A percentile compares a stretch with the other conserved stretches of the same genome.
Evolutionary conservation across 1,140 invertebrate species (phyloP).

Genomic region (Coelopa frigida): DNA sequence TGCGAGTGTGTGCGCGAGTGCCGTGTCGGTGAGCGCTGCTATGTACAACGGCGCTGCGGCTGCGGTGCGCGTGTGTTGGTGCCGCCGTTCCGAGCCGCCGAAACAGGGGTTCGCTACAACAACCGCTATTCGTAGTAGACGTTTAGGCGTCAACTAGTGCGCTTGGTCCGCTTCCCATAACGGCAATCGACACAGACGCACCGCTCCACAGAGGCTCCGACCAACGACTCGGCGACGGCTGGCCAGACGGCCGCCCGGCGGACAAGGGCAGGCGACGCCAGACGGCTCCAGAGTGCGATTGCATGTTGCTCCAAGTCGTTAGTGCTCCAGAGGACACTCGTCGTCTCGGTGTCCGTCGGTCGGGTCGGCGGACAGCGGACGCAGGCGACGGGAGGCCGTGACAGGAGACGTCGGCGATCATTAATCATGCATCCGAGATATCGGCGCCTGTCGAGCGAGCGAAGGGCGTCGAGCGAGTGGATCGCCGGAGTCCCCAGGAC

Average conservation of each 20-base stretch:
- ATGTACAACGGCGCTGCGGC: background rate
- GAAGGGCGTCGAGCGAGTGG: too few relatives aligned
- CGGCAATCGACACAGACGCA: too few relatives aligned
- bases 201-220: too few relatives aligned
- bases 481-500: too few relatives aligned
- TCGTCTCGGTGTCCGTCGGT: too few relatives aligned
- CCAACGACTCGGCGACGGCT: background rate
- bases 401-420: too few relatives aligned
- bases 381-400: too few relatives aligned
- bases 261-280: background rate
- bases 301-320: background rate
- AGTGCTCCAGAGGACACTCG: too few relatives aligned
- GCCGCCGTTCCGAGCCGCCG: constrained; percentile 45
- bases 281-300: background rate
- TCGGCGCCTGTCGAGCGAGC: too few relatives aligned
- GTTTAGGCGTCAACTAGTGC: constrained; percentile 48
- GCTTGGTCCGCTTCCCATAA: constrained; percentile 44
- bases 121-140: constrained; percentile 47
- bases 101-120: constrained; percentile 46
- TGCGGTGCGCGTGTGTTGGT: constrained; percentile 12
- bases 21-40: background rate
- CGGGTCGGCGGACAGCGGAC: too few relatives aligned
- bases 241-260: background rate
- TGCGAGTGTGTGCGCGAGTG: constrained; percentile 1
- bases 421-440: too few relatives aligned